Evolutionary conservation across 2,113 vertebrate species (phyloP).

Genomic region (Xenopus laevis): DNA sequence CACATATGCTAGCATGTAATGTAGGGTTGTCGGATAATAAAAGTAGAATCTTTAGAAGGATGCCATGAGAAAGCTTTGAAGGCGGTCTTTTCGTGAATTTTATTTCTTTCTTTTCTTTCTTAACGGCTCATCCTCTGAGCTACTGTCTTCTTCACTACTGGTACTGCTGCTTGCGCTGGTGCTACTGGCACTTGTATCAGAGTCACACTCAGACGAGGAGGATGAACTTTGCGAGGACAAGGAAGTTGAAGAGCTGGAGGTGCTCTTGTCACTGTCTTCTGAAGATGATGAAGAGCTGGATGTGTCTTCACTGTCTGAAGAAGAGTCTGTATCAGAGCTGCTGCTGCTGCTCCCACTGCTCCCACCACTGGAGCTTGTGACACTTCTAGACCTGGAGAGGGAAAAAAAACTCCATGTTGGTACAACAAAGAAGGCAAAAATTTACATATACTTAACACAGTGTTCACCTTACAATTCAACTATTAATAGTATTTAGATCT

Average conservation of each 20-base stretch:
- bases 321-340: conserved; percentile 80
- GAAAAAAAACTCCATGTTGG: neutral
- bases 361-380: conserved; percentile 72
- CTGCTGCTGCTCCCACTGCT: conserved; percentile 70
- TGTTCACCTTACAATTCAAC: too few species aligned
- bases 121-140: conserved; percentile 84
- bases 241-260: conserved; percentile 74
- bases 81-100: neutral
- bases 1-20: neutral
- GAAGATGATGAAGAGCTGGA: conserved; percentile 80
- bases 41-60: neutral
- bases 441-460: too few species aligned
- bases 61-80: neutral
- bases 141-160: conserved; percentile 67
- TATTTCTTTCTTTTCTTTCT: conserved; percentile 91
- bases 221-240: conserved; percentile 65
- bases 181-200: conserved; percentile 66
- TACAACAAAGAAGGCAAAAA: neutral
- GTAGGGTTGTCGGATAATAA: neutral
- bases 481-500: too few species aligned
- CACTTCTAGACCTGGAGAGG: conserved; percentile 75
- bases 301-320: conserved; percentile 83
- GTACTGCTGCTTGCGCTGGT: conserved; percentile 65
- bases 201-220: conserved; percentile 78
- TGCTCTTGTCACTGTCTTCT: conserved; percentile 75